Evolutionary conservation across 2,113 vertebrate species (phyloP).

Genomic region (Sinocyclocheilus maitianheensis): DNA sequence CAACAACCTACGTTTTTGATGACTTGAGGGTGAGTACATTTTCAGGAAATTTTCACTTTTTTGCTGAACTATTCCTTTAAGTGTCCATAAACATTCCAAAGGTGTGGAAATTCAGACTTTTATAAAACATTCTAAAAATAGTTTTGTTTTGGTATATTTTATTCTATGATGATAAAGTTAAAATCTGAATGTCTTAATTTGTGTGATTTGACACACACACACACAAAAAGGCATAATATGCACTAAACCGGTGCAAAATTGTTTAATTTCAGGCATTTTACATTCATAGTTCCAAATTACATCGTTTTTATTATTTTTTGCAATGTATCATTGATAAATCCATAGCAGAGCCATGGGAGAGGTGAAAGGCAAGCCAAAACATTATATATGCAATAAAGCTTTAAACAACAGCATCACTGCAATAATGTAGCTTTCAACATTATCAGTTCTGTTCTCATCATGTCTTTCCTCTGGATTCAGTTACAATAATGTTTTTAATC

Average conservation of each 20-base stretch:
- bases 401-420: constrained; percentile 1
- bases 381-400: constrained; percentile 1
- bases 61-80: too few species aligned
- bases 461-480: not conserved
- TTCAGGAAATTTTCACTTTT: too few species aligned
- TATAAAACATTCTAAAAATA: not conserved
- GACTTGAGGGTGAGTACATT: too few species aligned
- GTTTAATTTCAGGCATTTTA: constrained; percentile 46
- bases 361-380: constrained; percentile 20
- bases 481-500: not conserved
- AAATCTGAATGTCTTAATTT: not conserved
- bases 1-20: too few species aligned
- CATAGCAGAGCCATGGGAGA: constrained; percentile 19
- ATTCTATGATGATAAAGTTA: not conserved
- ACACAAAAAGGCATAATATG: not conserved
- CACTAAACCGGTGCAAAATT: constrained; percentile 33
- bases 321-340: constrained; percentile 24
- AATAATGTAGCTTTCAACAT: not conserved
- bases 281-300: constrained; percentile 29
- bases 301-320: not conserved
- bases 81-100: too few species aligned
- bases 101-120: not conserved
- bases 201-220: constrained; percentile 4
- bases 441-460: not conserved
- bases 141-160: not conserved